Conservation (phyloP, 1,140 invertebrate species). For the Helicoverpa zea region DNA sequence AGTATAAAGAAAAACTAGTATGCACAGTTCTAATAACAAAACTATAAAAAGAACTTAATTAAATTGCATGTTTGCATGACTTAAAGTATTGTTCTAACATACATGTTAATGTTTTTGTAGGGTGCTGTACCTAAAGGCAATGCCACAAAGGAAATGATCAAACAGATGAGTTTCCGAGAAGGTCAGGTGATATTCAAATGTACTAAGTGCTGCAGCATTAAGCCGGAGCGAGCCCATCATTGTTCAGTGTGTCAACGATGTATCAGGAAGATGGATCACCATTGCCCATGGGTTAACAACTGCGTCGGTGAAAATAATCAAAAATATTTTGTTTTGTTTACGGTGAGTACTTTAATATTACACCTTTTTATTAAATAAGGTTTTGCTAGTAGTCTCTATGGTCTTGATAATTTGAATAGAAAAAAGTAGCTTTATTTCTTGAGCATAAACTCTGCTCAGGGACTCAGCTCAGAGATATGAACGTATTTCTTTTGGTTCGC, state of each 20-base stretch:
- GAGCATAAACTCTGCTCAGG: too few relatives aligned
- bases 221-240: constrained; percentile 99
- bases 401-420: too few relatives aligned
- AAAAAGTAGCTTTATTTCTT: too few relatives aligned
- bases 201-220: constrained; percentile 99
- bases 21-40: too few relatives aligned
- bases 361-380: too few relatives aligned
- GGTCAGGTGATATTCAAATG: constrained; percentile 99
- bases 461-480: too few relatives aligned
- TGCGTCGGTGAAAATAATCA: constrained; percentile 99
- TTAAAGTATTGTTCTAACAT: neutral
- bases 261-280: constrained; percentile 99
- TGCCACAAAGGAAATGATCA: constrained; percentile 99
- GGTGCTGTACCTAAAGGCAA: constrained; percentile 99
- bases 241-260: constrained; percentile 99
- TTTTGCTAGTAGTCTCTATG: too few relatives aligned
- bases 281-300: constrained; percentile 99
- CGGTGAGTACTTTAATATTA: constrained; percentile 89
- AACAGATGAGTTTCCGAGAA: constrained; percentile 96
- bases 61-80: too few relatives aligned
- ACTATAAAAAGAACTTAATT: too few relatives aligned
- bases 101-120: constrained; percentile 79
- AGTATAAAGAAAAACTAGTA: too few relatives aligned
- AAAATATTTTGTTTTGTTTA: constrained; percentile 99
- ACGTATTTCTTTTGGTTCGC: too few relatives aligned